Evolutionary conservation across 1,140 invertebrate genomes (phyloP).

Genomic region (Caenorhabditis tropicalis): DNA sequence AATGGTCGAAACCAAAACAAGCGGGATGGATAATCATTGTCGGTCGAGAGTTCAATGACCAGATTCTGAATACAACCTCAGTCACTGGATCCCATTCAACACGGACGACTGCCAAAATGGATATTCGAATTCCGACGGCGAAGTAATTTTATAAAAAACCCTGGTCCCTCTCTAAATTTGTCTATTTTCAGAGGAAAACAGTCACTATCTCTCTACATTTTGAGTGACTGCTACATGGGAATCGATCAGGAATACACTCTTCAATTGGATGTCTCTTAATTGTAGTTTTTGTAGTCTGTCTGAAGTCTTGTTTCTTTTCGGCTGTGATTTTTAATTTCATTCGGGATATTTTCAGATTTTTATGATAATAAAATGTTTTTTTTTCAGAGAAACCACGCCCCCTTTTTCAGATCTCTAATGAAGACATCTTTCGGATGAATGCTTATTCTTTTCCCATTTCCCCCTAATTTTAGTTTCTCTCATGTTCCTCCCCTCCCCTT

Average conservation of each 20-base stretch:
- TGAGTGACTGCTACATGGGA: conserved; percentile 92
- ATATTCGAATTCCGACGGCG: not conserved
- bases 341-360: not conserved
- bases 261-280: conserved; percentile 36
- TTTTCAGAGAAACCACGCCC: too few species aligned
- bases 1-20: conserved; percentile 89
- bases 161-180: not conserved
- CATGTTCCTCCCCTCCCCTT: too few species aligned
- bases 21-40: conserved; percentile 87
- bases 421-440: too few species aligned
- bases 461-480: too few species aligned
- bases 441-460: too few species aligned
- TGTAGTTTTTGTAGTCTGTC: not conserved
- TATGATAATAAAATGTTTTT: too few species aligned
- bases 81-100: conserved; percentile 66
- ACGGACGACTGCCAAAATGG: not conserved
- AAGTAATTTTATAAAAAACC: conserved; percentile 42
- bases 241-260: conserved; percentile 89
- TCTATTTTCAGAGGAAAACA: conserved; percentile 76
- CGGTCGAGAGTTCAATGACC: conserved; percentile 74
- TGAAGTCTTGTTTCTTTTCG: not conserved
- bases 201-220: conserved; percentile 83
- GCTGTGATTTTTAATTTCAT: not conserved
- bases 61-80: conserved; percentile 88
- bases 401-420: too few species aligned